A percentile compares a stretch with the other conserved stretches of the same genome.
Evolutionary conservation across 2,888 invertebrate species (phyloP).

Genomic region (Neria commutata): DNA sequence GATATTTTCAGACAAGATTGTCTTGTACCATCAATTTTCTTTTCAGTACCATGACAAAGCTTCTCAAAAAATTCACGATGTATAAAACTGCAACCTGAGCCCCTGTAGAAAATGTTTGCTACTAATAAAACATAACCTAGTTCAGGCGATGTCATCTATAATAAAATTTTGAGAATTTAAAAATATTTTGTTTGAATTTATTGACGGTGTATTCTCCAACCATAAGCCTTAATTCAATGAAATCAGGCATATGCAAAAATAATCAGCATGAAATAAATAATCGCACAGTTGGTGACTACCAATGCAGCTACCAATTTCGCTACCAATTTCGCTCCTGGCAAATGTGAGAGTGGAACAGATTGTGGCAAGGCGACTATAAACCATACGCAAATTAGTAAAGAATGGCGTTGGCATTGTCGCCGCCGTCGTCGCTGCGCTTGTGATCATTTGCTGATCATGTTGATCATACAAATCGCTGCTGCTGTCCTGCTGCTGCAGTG

Average conservation of each 20-base stretch:
- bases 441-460: neutral
- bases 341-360: constrained; percentile 19
- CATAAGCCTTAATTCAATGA: neutral
- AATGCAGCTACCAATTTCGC: constrained; percentile 36
- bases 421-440: neutral
- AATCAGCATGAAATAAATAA: constrained; percentile 6
- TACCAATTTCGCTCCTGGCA: constrained; percentile 4
- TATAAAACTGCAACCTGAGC: no score
- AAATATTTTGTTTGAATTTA: no score
- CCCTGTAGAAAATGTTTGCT: no score
- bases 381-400: constrained; percentile 9
- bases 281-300: constrained; percentile 8
- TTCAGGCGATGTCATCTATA: no score
- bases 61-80: no score
- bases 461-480: no score
- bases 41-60: no score
- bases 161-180: no score
- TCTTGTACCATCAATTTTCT: no score
- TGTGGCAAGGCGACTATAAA: constrained; percentile 32
- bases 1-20: no score
- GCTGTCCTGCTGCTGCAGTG: neutral
- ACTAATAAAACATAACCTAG: no score
- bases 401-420: constrained; percentile 4
- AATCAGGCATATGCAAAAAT: constrained; percentile 2
- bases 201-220: neutral